Conservation (phyloP, 2,113 vertebrate species). For the Bucco capensis region DNA sequence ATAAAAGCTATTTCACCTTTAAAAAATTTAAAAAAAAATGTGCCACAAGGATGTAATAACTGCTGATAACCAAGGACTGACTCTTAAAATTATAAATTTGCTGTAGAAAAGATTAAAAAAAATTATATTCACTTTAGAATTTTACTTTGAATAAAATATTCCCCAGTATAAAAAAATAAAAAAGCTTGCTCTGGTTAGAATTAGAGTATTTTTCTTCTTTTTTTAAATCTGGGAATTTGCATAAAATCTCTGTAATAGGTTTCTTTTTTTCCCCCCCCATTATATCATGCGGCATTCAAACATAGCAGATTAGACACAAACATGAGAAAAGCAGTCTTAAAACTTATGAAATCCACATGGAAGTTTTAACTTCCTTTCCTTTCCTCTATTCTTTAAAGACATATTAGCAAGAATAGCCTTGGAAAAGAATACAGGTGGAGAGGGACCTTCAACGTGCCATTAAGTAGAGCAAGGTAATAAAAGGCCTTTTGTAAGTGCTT, state of each 20-base stretch:
- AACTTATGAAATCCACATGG: slow-evolving; percentile 64
- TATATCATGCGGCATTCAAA: slow-evolving; percentile 80
- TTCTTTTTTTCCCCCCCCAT: slow-evolving; percentile 64
- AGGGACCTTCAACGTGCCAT: slow-evolving; percentile 67
- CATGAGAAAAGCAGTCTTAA: slow-evolving; percentile 76
- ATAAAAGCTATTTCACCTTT: slow-evolving; percentile 84
- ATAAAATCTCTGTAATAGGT: slow-evolving; percentile 79
- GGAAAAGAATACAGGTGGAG: slow-evolving; percentile 46
- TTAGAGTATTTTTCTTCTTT: slow-evolving; percentile 75
- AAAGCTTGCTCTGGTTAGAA: slow-evolving; percentile 86
- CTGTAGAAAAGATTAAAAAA: slow-evolving; percentile 89
- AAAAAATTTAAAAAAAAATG: slow-evolving; percentile 80
- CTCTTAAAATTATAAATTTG: slow-evolving; percentile 88
- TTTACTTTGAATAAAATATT: slow-evolving; percentile 88
- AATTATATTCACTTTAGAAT: slow-evolving; percentile 85
- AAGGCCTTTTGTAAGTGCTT: slow-evolving; percentile 82
- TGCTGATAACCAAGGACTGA: slow-evolving; percentile 81
- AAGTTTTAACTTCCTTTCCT: slow-evolving; percentile 62
- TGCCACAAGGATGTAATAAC: slow-evolving; percentile 80
- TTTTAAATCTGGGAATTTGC: slow-evolving; percentile 81
- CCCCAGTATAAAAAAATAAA: slow-evolving; percentile 88
- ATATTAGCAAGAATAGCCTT: slow-evolving; percentile 53
- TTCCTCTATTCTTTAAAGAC: slow-evolving; percentile 61
- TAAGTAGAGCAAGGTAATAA: slow-evolving; percentile 73
- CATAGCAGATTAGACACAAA: slow-evolving; percentile 79